Evolutionary conservation across 2,797 vertebrate species (phyloP).

Genomic region (Anableps anableps): DNA sequence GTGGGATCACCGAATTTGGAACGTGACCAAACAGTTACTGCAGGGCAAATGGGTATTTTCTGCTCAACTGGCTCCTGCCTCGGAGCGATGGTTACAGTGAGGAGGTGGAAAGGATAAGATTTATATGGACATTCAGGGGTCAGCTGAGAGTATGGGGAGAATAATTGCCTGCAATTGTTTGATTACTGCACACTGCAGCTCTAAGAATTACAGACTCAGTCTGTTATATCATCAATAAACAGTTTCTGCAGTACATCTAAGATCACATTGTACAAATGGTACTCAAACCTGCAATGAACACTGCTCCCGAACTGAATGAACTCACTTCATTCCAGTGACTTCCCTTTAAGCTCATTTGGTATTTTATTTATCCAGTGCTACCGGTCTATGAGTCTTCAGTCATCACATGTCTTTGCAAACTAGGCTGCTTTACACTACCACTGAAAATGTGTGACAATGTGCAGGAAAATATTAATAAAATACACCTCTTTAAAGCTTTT

Average conservation of each 20-base stretch:
- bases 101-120: constrained; percentile 49
- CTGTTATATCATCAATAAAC: neutral
- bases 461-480: neutral
- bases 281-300: constrained; percentile 4
- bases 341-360: neutral
- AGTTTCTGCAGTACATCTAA: constrained; percentile 1
- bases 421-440: neutral
- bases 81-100: constrained; percentile 38
- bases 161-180: constrained; percentile 20
- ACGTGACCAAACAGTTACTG: constrained; percentile 24
- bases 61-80: constrained; percentile 48
- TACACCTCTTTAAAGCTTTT: constrained; percentile 9
- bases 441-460: neutral
- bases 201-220: neutral
- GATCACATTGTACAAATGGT: neutral
- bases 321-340: constrained; percentile 4
- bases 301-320: neutral
- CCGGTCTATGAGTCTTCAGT: neutral
- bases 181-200: constrained; percentile 30
- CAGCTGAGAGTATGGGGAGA: constrained; percentile 53
- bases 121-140: constrained; percentile 67
- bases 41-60: constrained; percentile 38
- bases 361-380: neutral
- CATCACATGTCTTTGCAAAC: neutral
- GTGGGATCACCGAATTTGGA: constrained; percentile 17